Percentiles rank a stretch among this genome's conserved stretches.
These are phyloP conservation scores for Anoplopoma fimbria DNA, from an alignment of 2,113 vertebrate genomes.

Conservation along the genomic window DNA sequence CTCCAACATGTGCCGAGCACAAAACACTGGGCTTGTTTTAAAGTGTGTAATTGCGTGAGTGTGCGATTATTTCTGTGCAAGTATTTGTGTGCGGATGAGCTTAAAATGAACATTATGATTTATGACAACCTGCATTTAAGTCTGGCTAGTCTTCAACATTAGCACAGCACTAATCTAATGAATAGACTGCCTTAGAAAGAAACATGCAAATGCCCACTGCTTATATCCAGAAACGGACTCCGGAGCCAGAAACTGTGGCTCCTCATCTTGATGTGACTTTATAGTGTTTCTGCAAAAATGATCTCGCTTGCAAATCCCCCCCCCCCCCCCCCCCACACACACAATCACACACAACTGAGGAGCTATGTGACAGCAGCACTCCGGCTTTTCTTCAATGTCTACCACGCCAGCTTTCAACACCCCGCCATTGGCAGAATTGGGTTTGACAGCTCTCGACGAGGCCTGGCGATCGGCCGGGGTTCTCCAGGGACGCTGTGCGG, in stretches of 20 bases:
- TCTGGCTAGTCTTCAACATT: slow-evolving; percentile 53
- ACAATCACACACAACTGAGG: slow-evolving; percentile 38
- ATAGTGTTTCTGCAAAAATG: slow-evolving; percentile 58
- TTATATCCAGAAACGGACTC: slow-evolving; percentile 46
- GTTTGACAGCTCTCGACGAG: slow-evolving; percentile 81
- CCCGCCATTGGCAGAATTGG: slow-evolving; percentile 77
- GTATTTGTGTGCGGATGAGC: slow-evolving; percentile 58
- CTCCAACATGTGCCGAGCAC: slow-evolving; percentile 65
- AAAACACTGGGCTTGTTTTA: slow-evolving; percentile 66
- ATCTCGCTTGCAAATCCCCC: slow-evolving; percentile 41
- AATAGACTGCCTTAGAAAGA: slow-evolving; percentile 56
- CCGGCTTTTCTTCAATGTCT: slow-evolving; percentile 64
- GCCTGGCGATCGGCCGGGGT: slow-evolving; percentile 73
- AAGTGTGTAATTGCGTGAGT: slow-evolving; percentile 69
- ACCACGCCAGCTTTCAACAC: slow-evolving; percentile 82
- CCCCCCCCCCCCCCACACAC: neutral
- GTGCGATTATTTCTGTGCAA: slow-evolving; percentile 24
- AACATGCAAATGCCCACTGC: slow-evolving; percentile 59
- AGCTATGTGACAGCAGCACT: slow-evolving; percentile 63
- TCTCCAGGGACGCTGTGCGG: slow-evolving; percentile 76
- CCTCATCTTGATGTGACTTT: slow-evolving; percentile 54
- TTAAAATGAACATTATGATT: slow-evolving; percentile 72
- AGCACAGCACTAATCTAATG: slow-evolving; percentile 67
- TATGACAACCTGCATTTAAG: slow-evolving; percentile 65
- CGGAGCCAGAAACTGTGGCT: slow-evolving; percentile 24